Percentiles rank a stretch among this genome's conserved stretches.
Evolutionary conservation across 2,113 vertebrate genomes (phyloP).

Genomic region (Malaclemys terrapin): DNA sequence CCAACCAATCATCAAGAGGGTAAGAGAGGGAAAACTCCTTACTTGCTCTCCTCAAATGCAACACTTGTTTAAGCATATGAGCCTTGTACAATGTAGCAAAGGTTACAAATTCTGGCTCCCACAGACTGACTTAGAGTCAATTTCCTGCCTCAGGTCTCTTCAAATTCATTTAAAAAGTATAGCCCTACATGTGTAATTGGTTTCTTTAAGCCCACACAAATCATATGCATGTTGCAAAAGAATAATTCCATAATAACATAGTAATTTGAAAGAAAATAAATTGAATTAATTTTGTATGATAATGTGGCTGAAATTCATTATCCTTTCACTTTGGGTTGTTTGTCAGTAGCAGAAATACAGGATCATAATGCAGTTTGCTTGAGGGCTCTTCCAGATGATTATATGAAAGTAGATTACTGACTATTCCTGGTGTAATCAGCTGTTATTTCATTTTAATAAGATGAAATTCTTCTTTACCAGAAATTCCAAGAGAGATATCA

Average conservation of each 20-base stretch:
- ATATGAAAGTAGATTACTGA: neutral
- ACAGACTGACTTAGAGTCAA: neutral
- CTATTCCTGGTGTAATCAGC: neutral
- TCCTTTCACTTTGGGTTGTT: neutral
- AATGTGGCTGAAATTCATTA: neutral
- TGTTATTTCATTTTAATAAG: neutral
- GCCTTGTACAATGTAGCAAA: neutral
- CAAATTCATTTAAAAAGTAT: neutral
- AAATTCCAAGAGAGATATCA: constrained; percentile 89
- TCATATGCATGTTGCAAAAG: neutral
- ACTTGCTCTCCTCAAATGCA: neutral
- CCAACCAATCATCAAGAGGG: neutral
- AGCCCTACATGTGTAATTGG: neutral
- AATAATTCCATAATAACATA: neutral
- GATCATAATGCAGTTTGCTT: neutral
- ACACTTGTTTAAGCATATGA: neutral
- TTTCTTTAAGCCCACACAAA: neutral
- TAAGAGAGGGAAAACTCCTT: neutral
- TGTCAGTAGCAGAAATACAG: neutral
- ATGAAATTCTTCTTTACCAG: constrained; percentile 76
- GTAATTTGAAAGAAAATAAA: neutral
- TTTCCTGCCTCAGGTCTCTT: neutral
- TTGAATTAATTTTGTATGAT: neutral
- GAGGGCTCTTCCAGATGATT: neutral
- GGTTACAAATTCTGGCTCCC: rapidly evolving